Evolutionary conservation across 2,888 invertebrate genomes (phyloP), one percentile per base, ranked within the genome.

Genomic region (Hybos culiciformis): DNA sequence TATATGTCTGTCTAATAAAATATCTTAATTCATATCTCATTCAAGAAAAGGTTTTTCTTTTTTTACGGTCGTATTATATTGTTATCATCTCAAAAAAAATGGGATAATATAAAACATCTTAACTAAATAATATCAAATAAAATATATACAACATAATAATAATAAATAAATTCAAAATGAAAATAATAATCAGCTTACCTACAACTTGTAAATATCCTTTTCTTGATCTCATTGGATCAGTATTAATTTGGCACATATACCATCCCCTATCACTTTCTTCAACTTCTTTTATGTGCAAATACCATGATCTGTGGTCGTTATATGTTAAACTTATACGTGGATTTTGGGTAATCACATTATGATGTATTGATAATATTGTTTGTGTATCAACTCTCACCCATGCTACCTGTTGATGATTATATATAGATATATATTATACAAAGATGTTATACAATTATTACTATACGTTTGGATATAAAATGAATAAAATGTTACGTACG

Each of bases 301-400:
- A 90, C 88, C 90, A 91, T 41, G 88, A 86, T 44, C 88, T 78
- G 62, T 88, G 88, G 68, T 90, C 88, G 67, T 86, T 88, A 71
- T 81, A 85, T 41, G 86, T 81, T 46, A 90, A 70, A 47, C 83
- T 83, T 57, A 91, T 87, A 52, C 91, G 77, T 15, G 84, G 81
- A 68, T 91, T 91, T 66, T 90, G 86, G 19, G 88, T 86, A 62
- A 91, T 90, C 50, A 91, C 85, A 61, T 84, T 85, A 67, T 87
- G 86, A 63, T 91, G 90, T 58, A 91, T 91, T 45, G 90, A 87
- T 43, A 91, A 72, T 57, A 91, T 88, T 3, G 91, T 91, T 67
- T 91, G 90, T 0, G 90, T 90, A 60, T 91, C 90, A 37, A 91
- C 87, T 31, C 87, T 77, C 12, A 91, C 90, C 91, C 91, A 91